Base-by-base conservation (phyloP, 2,888 invertebrate species). In the Andricus quercusramuli region DNA sequence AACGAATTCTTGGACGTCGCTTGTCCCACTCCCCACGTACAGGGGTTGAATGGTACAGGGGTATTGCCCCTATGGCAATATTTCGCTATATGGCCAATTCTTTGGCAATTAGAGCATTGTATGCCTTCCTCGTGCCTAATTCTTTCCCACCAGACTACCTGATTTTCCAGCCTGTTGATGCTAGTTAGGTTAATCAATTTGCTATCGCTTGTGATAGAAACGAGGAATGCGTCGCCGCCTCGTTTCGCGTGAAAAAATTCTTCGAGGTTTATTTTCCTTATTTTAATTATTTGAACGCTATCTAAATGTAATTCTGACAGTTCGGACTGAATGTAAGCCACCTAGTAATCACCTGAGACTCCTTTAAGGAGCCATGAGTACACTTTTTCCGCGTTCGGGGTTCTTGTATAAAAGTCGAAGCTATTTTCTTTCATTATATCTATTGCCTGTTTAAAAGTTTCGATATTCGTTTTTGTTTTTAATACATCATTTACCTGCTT, bases 41-140 rank as follows among this genome's bases (percentile, higher is more conserved):
- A n/a, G n/a, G n/a, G n/a, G n/a, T n/a, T n/a, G n/a, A n/a, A n/a
- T n/a, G n/a, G n/a, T n/a, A n/a, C n/a, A n/a, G n/a, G n/a, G n/a
- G n/a, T n/a, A n/a, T n/a, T n/a, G n/a, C 11, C 20, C 2, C 64
- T 8, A n/a, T 67, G 20, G 41, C 78, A 78, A 29, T 67, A 66
- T n/a, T 47, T 47, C 0, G 78, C 65, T 2, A 62, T 32, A 17
- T 67, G 78, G 6, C 78, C 66, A 3, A 56, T 59, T 37, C 64
- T 59, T 11, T 77, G 65, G 13, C 77, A 77, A 9, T 64, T 77
- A 17, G 0, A 44, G 17, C 77, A 77, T 65, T 77, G 64, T 6
- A 64, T 64, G 3, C 25, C 44, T 4, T n/a, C 65, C 0, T 25
- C 41, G 13, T 41, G 59, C 41, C 64, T 64, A 20, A 64, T 37